Evolutionary conservation across 2,113 vertebrate species (phyloP), one percentile per base, ranked within the genome.

Genomic region (Cynoglossus semilaevis): DNA sequence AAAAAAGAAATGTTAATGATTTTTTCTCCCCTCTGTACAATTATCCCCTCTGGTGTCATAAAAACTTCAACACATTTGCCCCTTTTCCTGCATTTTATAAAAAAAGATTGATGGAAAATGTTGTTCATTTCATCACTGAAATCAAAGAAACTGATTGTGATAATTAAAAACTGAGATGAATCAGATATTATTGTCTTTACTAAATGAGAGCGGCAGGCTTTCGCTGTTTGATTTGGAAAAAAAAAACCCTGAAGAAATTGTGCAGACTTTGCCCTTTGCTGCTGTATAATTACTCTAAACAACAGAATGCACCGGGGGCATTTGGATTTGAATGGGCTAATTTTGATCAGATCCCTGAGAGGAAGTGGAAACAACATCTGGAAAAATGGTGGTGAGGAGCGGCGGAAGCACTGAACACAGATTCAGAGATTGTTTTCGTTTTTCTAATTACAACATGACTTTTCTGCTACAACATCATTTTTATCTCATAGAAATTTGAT

Each of bases 1-100:
- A 15, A 3, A 19, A 47, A 43, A 40, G 35, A 41, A 52, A 56
- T 61, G 74, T 74, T 56, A 59, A 64, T 71, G 34, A 67, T n/a
- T 13, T n/a, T 45, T 19, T 61, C 55, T 29, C 6, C 22, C 6
- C 22, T 29, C 34, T 57, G 43, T 37, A 22, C 17, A 65, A 65
- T 58, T 41, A 58, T n/a, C 40, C 52, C 18, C 3, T 10, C 43
- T 45, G 43, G 62, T 38, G 44, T 54, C 16, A 47, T 17, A 3
- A 34, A 55, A 47, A 59, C 53, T 9, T 9, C 2, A 22, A 5
- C 4, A 11, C 15, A 29, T 56, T 44, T 62, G 7, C 22, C 61
- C 22, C 6, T 29, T 58, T 61, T 66, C 62, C 16, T 60, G 1
- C 42, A 49, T 59, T 19, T 35, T 49, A 15, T 49, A 49, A 49